Conservation (phyloP, 2,888 invertebrate species). For the Eucera pruinosa region DNA sequence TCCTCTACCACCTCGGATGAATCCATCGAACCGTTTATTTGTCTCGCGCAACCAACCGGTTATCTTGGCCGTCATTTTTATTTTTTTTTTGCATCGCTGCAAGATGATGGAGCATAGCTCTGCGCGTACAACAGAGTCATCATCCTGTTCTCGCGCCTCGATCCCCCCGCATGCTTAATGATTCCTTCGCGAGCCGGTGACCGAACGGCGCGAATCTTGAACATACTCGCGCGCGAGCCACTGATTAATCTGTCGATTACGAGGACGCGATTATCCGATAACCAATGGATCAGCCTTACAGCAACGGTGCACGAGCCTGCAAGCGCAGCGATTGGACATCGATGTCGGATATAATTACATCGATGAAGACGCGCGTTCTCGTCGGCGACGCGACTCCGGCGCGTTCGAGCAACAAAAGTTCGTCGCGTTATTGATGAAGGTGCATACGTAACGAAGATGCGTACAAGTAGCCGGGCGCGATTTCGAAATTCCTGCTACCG, state of each 20-base stretch:
- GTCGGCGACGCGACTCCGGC: constrained; percentile 35
- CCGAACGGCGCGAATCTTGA: constrained; percentile 61
- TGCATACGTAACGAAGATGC: too few species aligned
- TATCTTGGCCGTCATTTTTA: constrained; percentile 24
- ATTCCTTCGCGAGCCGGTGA: constrained; percentile 57
- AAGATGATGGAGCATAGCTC: constrained; percentile 4
- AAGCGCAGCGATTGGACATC: constrained; percentile 65
- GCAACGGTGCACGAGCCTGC: constrained; percentile 34
- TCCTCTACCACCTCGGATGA: constrained; percentile 3
- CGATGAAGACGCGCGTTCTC: constrained; percentile 54
- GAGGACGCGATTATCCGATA: constrained; percentile 70
- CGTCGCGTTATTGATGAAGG: constrained; percentile 21
- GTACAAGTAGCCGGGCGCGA: background rate
- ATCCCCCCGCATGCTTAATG: constrained; percentile 45
- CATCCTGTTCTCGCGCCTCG: constrained; percentile 11
- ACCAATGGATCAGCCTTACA: constrained; percentile 37
- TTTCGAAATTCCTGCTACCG: background rate
- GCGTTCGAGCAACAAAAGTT: constrained; percentile 42
- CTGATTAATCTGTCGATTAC: constrained; percentile 63
- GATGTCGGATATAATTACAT: constrained; percentile 75
- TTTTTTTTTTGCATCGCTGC: background rate
- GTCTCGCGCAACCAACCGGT: constrained; percentile 1
- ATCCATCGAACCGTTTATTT: constrained; percentile 10
- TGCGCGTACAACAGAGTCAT: constrained; percentile 23
- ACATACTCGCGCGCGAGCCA: constrained; percentile 60